Percentiles rank a stretch among this genome's conserved stretches.
phyloP scores from a whole-genome alignment of 2,888 invertebrate genomes.

The Mechanitis mazaeus region DNA sequence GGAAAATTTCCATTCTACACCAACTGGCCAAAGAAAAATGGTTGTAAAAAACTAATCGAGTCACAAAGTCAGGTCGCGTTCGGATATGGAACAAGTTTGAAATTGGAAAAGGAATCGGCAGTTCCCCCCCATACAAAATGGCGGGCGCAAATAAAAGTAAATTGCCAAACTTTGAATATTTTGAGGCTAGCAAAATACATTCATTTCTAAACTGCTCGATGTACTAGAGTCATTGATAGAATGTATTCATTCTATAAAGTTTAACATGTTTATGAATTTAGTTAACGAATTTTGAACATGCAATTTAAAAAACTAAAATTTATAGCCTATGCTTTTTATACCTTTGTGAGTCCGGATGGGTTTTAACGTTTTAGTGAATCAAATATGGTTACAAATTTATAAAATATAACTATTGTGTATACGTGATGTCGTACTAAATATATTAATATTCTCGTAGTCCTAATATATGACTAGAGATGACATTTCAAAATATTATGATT shows the following conservation, averaged over 20 bases:
- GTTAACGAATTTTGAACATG: no score
- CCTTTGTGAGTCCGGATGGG: no score
- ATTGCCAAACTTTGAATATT: constrained; percentile 61
- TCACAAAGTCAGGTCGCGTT: constrained; percentile 32
- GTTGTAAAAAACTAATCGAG: constrained; percentile 35
- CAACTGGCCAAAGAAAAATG: constrained; percentile 31
- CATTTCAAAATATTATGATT: no score
- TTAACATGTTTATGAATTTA: no score
- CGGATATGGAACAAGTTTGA: constrained; percentile 53
- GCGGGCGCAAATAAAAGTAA: constrained; percentile 56
- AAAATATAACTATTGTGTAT: no score
- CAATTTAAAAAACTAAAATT: no score
- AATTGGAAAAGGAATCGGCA: constrained; percentile 62
- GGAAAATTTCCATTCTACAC: constrained; percentile 27
- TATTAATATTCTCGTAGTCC: no score
- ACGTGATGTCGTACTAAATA: no score
- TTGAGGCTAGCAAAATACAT: constrained; percentile 37
- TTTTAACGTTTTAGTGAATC: no score
- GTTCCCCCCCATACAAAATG: constrained; percentile 58
- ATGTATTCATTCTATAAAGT: neutral
- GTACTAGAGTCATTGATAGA: constrained; percentile 44
- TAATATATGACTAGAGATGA: no score
- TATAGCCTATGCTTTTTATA: no score
- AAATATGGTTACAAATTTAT: no score
- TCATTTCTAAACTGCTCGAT: constrained; percentile 28